phyloP scores from a whole-genome alignment of 2,888 invertebrate genomes.

The Spilarctia lutea region DNA sequence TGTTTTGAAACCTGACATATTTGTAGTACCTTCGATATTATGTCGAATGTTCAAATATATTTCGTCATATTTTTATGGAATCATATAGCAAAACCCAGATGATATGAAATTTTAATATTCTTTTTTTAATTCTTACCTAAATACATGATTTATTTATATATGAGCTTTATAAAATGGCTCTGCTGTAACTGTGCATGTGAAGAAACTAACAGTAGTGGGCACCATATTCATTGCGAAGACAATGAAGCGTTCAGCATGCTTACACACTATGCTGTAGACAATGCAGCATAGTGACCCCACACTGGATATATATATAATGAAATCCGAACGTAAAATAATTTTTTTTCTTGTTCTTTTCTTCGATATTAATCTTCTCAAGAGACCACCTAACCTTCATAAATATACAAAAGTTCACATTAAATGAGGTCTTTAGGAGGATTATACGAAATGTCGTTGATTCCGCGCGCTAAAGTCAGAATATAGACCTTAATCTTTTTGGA shows the following conservation, averaged over 20 bases:
- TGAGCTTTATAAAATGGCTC: no score
- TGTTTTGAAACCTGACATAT: background rate
- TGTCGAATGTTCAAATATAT: background rate
- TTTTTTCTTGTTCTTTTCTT: background rate
- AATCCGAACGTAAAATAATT: no score
- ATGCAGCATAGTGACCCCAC: no score
- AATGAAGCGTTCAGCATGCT: no score
- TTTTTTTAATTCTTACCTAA: no score
- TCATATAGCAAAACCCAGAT: background rate
- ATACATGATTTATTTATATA: no score
- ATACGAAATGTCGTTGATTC: background rate
- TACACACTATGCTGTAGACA: no score
- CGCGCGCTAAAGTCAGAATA: constrained; percentile 2
- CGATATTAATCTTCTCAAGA: background rate
- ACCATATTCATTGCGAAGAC: no score
- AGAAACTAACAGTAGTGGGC: no score
- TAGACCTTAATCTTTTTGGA: constrained; percentile 22
- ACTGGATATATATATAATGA: no score
- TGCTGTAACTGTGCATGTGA: no score
- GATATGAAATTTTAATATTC: background rate
- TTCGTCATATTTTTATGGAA: background rate
- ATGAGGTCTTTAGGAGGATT: background rate
- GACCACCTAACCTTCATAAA: background rate
- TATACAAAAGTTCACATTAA: background rate
- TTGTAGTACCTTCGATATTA: background rate